Percentiles rank a stretch among this genome's conserved stretches.
Evolutionary conservation across 2,888 invertebrate species (phyloP).

Genomic region (Pecten maximus): DNA sequence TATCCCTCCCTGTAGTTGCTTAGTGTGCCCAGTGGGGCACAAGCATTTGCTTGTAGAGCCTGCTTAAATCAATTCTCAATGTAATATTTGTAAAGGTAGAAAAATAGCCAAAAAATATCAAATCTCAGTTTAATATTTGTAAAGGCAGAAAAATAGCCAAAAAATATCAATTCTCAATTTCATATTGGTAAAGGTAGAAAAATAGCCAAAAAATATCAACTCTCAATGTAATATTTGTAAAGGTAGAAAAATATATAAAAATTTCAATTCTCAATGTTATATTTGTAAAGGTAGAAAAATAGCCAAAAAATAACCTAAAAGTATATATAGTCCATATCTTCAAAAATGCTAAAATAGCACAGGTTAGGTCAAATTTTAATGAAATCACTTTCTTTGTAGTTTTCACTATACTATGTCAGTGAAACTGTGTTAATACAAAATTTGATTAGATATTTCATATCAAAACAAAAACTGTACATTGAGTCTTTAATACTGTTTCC

Average conservation of each 20-base stretch:
- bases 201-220: no score
- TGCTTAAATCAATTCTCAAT: not conserved
- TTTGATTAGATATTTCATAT: no score
- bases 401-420: not conserved
- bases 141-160: no score
- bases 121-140: no score
- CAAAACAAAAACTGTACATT: not conserved
- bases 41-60: slow-evolving; percentile 5
- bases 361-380: not conserved
- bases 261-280: not conserved
- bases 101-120: no score
- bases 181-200: no score
- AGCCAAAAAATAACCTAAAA: not conserved
- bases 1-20: slow-evolving; percentile 33
- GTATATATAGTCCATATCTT: not conserved
- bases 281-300: not conserved
- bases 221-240: not conserved
- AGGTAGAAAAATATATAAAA: no score
- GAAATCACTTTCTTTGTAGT: not conserved
- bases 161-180: no score
- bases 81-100: not conserved
- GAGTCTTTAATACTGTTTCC: not conserved
- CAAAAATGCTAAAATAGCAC: not conserved
- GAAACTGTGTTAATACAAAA: no score
- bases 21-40: slow-evolving; percentile 6